Base-by-base conservation (phyloP, 2,113 vertebrate species). In the Thermophis baileyi region DNA sequence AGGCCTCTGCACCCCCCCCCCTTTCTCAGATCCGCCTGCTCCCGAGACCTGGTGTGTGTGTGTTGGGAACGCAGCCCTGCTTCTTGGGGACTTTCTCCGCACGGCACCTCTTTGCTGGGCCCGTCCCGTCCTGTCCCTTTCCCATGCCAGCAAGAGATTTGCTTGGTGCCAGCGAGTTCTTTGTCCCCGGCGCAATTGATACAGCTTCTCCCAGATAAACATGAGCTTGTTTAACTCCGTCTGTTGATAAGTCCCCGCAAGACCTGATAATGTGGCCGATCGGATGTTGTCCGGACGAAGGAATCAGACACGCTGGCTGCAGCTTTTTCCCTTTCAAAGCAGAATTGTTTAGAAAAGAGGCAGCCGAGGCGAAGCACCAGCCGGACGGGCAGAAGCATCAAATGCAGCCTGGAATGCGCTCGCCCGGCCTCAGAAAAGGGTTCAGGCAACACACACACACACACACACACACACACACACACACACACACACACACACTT, bases 301-400 rank as follows among this genome's bases (percentile, higher is more conserved):
- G 98, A 98, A 98, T 97, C 98, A 98, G 98, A 99, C 98, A 97
- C 96, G 97, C 98, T 98, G 98, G 98, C 98, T 98, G 95, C 97
- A 95, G 96, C 90, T 96, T 97, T 96, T 97, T 97, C 96, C 96
- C 96, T 96, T 96, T 97, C 95, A 96, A 95, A 96, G 97, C 96
- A 96, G 94, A 94, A 96, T 97, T 98, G 98, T 98, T 97, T 97
- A 92, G 97, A 96, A 95, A 96, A 97, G 95, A 91, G 69, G 93
- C 88, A 94, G 96, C 96, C 96, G 96, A 46, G 95, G 96, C 96
- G 50, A 95, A 97, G 96, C 94, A 24, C 90, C 53, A 50, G 95
- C 14, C 96, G 97, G 97, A 96, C 96, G 96, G 94, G 16, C 97
- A 14, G 96, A 24, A 91, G 95, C 96, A 95, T 91, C 96, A 93